These are phyloP conservation scores for Heliconius eleuchia DNA, from an alignment of 1,140 invertebrate genomes.

Conservation along the genomic window DNA sequence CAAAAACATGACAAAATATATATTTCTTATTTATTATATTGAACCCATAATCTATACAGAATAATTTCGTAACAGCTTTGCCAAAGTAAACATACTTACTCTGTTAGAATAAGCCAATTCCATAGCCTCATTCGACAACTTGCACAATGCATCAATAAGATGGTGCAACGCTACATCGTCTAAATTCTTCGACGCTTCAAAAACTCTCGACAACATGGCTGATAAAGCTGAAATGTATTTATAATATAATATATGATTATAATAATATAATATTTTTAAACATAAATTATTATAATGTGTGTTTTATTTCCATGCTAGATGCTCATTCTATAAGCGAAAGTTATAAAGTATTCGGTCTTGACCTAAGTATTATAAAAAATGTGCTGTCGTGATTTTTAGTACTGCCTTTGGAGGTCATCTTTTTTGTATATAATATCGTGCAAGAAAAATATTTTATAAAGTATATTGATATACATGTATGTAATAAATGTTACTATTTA, in stretches of 20 bases:
- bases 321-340: conserved; percentile 24
- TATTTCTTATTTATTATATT: too few relatives aligned
- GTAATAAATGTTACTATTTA: not conserved
- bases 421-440: not conserved
- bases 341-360: not conserved
- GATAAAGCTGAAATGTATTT: conserved; percentile 86
- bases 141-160: conserved; percentile 97
- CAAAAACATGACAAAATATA: not conserved
- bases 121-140: conserved; percentile 98
- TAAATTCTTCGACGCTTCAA: conserved; percentile 96
- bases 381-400: not conserved
- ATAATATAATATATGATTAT: not conserved
- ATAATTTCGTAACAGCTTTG: too few relatives aligned
- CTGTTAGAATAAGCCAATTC: conserved; percentile 97
- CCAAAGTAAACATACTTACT: conserved; percentile 75
- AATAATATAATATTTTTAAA: not conserved
- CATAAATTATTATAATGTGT: not conserved
- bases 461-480: not conserved
- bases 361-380: not conserved
- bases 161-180: conserved; percentile 98
- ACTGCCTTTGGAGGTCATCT: not conserved
- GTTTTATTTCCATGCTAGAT: conserved; percentile 1
- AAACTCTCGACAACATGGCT: conserved; percentile 95
- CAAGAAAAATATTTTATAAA: not conserved
- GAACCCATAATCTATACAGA: too few relatives aligned